Evolutionary conservation across 2,797 vertebrate species (phyloP), one percentile per base, ranked within the genome.

Genomic region (Tragopan temminckii): DNA sequence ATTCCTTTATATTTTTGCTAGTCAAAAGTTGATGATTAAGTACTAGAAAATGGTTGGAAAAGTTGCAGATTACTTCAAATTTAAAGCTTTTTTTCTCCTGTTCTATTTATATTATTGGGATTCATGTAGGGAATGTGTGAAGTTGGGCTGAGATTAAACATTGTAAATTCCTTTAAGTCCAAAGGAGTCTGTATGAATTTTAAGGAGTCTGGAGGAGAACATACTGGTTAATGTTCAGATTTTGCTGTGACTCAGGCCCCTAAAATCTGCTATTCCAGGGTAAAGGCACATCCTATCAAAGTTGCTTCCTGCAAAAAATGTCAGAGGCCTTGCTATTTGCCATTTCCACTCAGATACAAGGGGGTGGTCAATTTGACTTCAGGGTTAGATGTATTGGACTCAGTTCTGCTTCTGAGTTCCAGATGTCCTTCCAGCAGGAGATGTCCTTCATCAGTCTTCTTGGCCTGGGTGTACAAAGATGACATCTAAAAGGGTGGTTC

Each of bases 331-430:
- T 89, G 48, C 46, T 48, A 67, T 53, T 42, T 89, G 13, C 46
- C 13, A 8, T 48, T 48, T 48, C 46, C 46, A 25, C 23, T 48
- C 12, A 82, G 88, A 23, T 33, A 48, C 17, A n/a, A 70, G 40
- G 48, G 36, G 50, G 19, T 75, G 89, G 82, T 76, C 67, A 79
- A 59, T 72, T 84, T 81, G 25, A n/a, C 29, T 90, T 93, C 27
- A 50, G 35, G 88, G 68, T 19, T 71, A 62, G 83, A 79, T 0
- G 0, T 81, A n/a, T 71, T 84, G 70, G 52, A 31, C 23, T 90
- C 50, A 29, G 18, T 83, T 93, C 62, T 88, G 55, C 90, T 69
- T 84, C 58, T 86, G 67, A 81, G 59, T 91, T 93, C 93, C 88
- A 13, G 7, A 50, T 16, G 38, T 52, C 57, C 85, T 96, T 85